Evolutionary conservation across 53 echinoderm and acorn worm species (phyloP).

Genomic region (Astropecten irregularis): DNA sequence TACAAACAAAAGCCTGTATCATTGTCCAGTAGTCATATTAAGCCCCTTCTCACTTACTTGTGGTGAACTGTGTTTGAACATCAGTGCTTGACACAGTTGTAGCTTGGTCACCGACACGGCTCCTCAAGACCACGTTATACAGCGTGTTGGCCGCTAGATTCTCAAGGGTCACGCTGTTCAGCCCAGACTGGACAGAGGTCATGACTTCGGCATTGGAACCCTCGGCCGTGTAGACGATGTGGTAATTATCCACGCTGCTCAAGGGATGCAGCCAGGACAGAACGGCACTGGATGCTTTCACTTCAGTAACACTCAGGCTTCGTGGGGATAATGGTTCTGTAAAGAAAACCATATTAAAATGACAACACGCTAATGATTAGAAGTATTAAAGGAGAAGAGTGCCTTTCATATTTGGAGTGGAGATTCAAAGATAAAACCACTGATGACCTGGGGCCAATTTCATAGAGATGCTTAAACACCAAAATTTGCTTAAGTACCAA

Average conservation of each 20-base stretch:
- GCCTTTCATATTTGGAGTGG: too few species aligned
- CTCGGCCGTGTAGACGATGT: conserved; percentile 40
- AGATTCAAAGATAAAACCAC: too few species aligned
- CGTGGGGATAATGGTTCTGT: conserved; percentile 40
- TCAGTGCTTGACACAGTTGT: background rate
- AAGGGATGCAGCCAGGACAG: conserved; percentile 49
- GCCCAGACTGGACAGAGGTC: background rate
- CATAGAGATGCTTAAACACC: too few species aligned
- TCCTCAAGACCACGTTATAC: conserved; percentile 26
- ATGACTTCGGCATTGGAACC: background rate
- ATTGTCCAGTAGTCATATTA: too few species aligned
- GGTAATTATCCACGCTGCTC: conserved; percentile 54
- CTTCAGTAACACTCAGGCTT: conserved; percentile 3
- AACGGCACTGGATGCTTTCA: conserved; percentile 20
- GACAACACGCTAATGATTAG: background rate
- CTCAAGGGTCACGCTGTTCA: background rate
- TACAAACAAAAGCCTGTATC: too few species aligned
- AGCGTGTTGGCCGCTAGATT: conserved; percentile 17
- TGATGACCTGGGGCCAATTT: too few species aligned
- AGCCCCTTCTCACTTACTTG: conserved; percentile 18
- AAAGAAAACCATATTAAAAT: background rate
- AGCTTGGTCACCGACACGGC: conserved; percentile 25
- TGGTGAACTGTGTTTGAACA: background rate
- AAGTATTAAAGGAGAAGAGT: too few species aligned
- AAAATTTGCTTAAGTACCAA: too few species aligned